These are phyloP conservation scores for Hypomecis punctinalis DNA, from an alignment of 2,888 invertebrate species.

Conservation along the genomic window DNA sequence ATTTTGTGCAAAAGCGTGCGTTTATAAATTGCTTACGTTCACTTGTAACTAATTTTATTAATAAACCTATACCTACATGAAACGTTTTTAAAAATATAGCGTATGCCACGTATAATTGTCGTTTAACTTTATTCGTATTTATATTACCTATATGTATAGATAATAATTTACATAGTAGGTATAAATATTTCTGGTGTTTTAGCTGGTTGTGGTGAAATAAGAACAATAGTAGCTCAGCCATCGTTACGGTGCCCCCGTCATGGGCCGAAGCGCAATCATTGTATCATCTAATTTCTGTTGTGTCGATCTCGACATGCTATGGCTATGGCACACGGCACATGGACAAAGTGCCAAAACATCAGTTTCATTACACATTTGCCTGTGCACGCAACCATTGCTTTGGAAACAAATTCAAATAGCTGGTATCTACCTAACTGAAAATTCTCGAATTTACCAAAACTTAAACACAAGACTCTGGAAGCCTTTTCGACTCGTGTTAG, in stretches of 20 bases:
- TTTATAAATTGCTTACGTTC: constrained; percentile 2
- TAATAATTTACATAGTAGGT: not conserved
- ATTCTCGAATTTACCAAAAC: not conserved
- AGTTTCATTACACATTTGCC: constrained; percentile 50
- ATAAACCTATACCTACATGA: constrained; percentile 5
- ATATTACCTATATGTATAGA: not conserved
- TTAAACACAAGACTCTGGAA: not conserved
- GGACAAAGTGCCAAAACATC: constrained; percentile 54
- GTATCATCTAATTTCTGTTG: constrained; percentile 71
- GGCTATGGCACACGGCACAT: constrained; percentile 44
- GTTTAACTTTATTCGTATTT: too few species aligned
- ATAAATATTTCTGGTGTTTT: not conserved
- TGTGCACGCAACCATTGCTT: constrained; percentile 20
- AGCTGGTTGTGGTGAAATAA: constrained; percentile 56
- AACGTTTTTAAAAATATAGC: constrained; percentile 23
- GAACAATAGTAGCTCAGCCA: constrained; percentile 69
- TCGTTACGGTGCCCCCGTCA: constrained; percentile 73
- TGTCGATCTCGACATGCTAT: constrained; percentile 55
- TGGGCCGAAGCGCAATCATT: constrained; percentile 75
- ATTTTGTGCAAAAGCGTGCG: constrained; percentile 11
- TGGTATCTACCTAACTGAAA: not conserved
- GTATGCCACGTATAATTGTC: not conserved
- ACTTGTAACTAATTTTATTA: constrained; percentile 6
- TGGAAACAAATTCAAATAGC: not conserved
- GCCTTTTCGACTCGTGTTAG: not conserved